These are phyloP conservation scores for Vultur gryphus DNA, from an alignment of 2,797 vertebrate species.

Conservation along the genomic window DNA sequence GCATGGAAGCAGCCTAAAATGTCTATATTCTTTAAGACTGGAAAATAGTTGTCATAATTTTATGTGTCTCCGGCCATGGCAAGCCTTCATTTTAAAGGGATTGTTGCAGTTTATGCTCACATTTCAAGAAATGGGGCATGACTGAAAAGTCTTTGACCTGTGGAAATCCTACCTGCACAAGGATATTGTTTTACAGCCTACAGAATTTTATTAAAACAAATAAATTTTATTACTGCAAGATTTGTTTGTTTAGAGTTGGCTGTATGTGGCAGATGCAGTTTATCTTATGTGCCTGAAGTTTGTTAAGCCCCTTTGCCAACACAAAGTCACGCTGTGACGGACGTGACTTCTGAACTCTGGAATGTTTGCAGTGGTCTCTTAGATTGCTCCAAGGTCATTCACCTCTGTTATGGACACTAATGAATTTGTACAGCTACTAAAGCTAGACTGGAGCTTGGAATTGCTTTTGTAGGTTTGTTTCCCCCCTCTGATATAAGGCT, in stretches of 20 bases:
- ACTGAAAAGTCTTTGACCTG: conserved; percentile 45
- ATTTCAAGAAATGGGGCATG: conserved; percentile 41
- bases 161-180: conserved; percentile 41
- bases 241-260: conserved; percentile 41
- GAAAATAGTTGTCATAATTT: background rate
- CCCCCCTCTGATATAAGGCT: background rate
- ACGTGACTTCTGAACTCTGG: conserved; percentile 4
- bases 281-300: background rate
- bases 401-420: conserved; percentile 27
- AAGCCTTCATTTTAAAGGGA: conserved; percentile 23
- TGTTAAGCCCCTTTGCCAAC: background rate
- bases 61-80: background rate
- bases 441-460: background rate
- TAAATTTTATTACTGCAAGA: conserved; percentile 33
- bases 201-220: conserved; percentile 53
- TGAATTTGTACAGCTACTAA: conserved; percentile 32
- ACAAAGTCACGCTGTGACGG: background rate
- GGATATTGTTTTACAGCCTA: conserved; percentile 54
- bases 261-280: conserved; percentile 27
- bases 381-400: conserved; percentile 14
- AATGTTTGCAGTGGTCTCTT: conserved; percentile 23
- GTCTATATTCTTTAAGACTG: background rate
- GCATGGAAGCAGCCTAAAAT: background rate
- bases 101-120: conserved; percentile 14
- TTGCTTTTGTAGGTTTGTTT: background rate